phyloP scores from a whole-genome alignment of 2,797 vertebrate species.

The Myripristis murdjan region DNA sequence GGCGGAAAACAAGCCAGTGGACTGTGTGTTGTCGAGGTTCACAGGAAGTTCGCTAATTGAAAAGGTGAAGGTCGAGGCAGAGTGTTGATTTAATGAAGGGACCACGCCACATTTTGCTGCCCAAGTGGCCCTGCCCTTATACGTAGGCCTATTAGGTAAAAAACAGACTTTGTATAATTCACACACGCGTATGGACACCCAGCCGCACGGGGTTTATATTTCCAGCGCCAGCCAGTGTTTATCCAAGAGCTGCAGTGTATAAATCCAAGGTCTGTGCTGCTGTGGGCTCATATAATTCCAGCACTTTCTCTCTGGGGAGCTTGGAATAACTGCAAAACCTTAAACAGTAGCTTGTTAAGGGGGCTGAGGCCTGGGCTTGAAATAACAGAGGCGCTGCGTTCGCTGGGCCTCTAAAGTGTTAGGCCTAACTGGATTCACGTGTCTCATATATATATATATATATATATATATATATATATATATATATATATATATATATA shows the following conservation, averaged over 20 bases:
- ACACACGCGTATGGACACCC: conserved; percentile 51
- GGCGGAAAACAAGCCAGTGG: conserved; percentile 15
- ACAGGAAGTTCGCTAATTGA: conserved; percentile 49
- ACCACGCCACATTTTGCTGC: conserved; percentile 63
- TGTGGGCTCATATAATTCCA: conserved; percentile 74
- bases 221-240: conserved; percentile 81
- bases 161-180: conserved; percentile 71
- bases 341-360: conserved; percentile 79
- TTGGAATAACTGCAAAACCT: conserved; percentile 80
- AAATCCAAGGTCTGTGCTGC: conserved; percentile 81
- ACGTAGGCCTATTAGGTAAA: conserved; percentile 47
- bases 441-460: no score
- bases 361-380: conserved; percentile 37
- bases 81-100: conserved; percentile 60
- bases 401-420: neutral
- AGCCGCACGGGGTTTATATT: conserved; percentile 71
- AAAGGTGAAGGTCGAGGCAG: conserved; percentile 17
- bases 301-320: conserved; percentile 79
- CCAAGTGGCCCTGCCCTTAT: conserved; percentile 50
- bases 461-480: no score
- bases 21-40: conserved; percentile 32
- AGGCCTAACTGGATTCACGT: conserved; percentile 2
- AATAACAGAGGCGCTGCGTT: conserved; percentile 48
- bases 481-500: no score
- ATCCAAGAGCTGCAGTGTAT: conserved; percentile 76